Percentiles rank a stretch among this genome's conserved stretches.
Evolutionary conservation across 2,888 invertebrate species (phyloP).

Genomic region (Penaeus monodon): DNA sequence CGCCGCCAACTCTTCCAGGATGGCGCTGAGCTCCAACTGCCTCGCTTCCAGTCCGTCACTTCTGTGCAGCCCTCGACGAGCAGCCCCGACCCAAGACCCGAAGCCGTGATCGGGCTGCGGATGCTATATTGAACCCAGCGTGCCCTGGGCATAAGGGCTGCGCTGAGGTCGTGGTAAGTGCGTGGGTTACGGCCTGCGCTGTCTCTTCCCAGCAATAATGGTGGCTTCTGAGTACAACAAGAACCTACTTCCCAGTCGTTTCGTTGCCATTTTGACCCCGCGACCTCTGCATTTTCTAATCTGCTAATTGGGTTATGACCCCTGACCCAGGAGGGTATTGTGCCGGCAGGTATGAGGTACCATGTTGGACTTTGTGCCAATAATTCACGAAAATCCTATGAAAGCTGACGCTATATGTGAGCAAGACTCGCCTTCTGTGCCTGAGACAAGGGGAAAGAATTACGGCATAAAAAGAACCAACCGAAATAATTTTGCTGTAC

Average conservation of each 20-base stretch:
- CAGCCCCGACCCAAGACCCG: not conserved
- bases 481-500: no score
- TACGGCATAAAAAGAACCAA: no score
- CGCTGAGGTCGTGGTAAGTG: constrained; percentile 18
- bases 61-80: constrained; percentile 32
- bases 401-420: no score
- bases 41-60: constrained; percentile 44
- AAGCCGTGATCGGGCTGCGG: constrained; percentile 23
- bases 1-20: constrained; percentile 43
- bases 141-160: constrained; percentile 24
- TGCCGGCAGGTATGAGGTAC: constrained; percentile 34
- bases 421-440: no score
- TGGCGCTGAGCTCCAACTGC: constrained; percentile 48
- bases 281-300: constrained; percentile 63
- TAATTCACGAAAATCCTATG: no score
- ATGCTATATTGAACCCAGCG: constrained; percentile 25
- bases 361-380: not conserved
- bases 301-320: constrained; percentile 63
- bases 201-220: constrained; percentile 57
- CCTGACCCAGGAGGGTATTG: constrained; percentile 53
- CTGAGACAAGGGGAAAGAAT: no score
- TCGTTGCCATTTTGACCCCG: constrained; percentile 61
- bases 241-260: constrained; percentile 62
- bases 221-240: constrained; percentile 55
- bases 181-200: constrained; percentile 52